phyloP scores from a whole-genome alignment of 2,888 invertebrate species.

The Andrena flavipes region DNA sequence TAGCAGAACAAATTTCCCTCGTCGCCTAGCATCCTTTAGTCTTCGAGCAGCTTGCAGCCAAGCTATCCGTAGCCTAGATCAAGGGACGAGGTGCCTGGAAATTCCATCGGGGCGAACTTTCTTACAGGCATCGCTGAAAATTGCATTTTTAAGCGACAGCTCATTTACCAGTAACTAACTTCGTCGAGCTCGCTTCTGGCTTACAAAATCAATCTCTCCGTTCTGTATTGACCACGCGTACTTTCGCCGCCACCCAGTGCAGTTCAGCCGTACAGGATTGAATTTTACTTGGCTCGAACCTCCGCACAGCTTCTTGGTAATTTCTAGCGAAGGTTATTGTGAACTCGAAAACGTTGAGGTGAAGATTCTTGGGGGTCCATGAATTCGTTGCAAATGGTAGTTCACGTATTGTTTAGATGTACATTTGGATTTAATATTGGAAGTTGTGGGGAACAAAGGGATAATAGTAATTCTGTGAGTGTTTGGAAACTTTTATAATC shows the following conservation, averaged over 20 bases:
- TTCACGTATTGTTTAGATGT: no score
- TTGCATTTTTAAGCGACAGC: constrained; percentile 71
- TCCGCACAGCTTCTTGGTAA: no score
- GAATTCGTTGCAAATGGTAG: no score
- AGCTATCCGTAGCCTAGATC: constrained; percentile 40
- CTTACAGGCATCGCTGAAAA: constrained; percentile 48
- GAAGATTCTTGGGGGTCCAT: no score
- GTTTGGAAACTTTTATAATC: no score
- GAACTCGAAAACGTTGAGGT: no score
- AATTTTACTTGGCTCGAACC: not conserved
- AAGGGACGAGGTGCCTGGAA: constrained; percentile 49
- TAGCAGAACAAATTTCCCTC: constrained; percentile 72
- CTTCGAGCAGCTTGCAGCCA: constrained; percentile 32
- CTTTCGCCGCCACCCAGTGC: not conserved
- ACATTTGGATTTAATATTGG: no score
- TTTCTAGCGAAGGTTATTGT: no score
- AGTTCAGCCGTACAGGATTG: not conserved
- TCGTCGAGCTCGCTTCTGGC: constrained; percentile 17
- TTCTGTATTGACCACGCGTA: constrained; percentile 23
- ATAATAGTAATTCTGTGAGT: no score
- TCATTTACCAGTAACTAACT: constrained; percentile 59
- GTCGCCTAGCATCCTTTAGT: constrained; percentile 22
- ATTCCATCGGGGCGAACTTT: constrained; percentile 58
- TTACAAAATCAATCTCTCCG: constrained; percentile 33
- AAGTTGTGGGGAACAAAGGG: no score